Evolutionary conservation across 2,797 vertebrate genomes (phyloP).

Genomic region (Alosa sapidissima): DNA sequence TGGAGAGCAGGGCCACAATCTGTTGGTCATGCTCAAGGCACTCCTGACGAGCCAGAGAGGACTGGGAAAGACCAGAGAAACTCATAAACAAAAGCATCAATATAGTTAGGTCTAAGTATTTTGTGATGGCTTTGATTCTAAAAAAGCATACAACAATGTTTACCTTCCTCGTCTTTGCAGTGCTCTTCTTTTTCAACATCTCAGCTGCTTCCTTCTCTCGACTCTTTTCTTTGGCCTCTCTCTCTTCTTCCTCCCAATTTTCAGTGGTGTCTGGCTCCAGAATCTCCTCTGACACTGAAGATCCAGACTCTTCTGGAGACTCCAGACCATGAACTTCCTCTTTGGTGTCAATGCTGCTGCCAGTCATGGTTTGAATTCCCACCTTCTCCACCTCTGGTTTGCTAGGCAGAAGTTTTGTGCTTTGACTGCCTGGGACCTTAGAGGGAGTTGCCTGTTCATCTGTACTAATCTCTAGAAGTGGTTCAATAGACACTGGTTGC

Average conservation of each 20-base stretch:
- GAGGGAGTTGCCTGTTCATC: not conserved
- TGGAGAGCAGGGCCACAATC: conserved; percentile 84
- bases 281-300: conserved; percentile 44
- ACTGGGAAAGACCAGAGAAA: conserved; percentile 52
- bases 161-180: conserved; percentile 64
- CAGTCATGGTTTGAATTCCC: not conserved
- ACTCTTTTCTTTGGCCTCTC: conserved; percentile 33
- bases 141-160: conserved; percentile 24
- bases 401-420: not conserved
- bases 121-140: not conserved
- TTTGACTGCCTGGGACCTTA: not conserved
- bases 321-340: conserved; percentile 39
- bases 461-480: not conserved
- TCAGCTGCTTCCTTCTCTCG: conserved; percentile 19
- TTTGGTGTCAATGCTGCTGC: not conserved
- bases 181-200: conserved; percentile 39
- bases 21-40: conserved; percentile 89
- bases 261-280: conserved; percentile 53
- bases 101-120: not conserved
- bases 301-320: conserved; percentile 41
- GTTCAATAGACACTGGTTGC: not conserved
- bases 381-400: not conserved
- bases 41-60: conserved; percentile 76
- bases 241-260: conserved; percentile 52
- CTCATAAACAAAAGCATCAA: not conserved